A percentile compares a stretch with the other conserved stretches of the same genome.
phyloP scores from a whole-genome alignment of 2,113 vertebrate genomes.

The Butastur rufipennis region DNA sequence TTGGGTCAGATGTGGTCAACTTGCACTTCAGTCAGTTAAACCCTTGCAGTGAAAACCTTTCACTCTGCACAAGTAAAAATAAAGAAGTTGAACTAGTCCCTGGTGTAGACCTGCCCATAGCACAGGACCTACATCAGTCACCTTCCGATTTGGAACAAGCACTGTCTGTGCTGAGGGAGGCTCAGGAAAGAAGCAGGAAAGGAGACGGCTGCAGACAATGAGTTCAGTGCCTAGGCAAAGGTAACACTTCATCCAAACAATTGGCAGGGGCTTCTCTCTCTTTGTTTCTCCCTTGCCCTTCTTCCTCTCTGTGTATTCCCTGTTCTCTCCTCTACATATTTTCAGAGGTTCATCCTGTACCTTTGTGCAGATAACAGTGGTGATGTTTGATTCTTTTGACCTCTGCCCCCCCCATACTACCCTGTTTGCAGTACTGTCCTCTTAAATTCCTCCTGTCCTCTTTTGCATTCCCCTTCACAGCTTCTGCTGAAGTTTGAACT shows the following conservation, averaged over 20 bases:
- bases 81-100: background rate
- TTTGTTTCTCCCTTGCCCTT: conserved; percentile 10
- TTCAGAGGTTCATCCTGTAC: background rate
- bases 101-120: background rate
- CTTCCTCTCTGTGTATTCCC: conserved; percentile 9
- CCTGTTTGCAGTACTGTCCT: background rate
- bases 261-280: conserved; percentile 9
- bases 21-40: background rate
- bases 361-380: background rate
- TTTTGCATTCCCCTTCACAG: background rate
- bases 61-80: background rate
- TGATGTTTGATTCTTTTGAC: background rate
- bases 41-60: background rate
- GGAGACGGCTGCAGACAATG: background rate
- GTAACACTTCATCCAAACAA: background rate
- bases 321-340: background rate
- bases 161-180: conserved; percentile 2
- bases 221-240: conserved; percentile 26
- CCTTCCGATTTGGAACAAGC: conserved; percentile 18
- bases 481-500: background rate
- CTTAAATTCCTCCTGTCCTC: background rate
- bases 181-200: conserved; percentile 47
- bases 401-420: background rate
- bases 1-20: background rate
- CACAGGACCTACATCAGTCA: background rate